phyloP scores from a whole-genome alignment of 2,113 vertebrate genomes.

The Struthio camelus region DNA sequence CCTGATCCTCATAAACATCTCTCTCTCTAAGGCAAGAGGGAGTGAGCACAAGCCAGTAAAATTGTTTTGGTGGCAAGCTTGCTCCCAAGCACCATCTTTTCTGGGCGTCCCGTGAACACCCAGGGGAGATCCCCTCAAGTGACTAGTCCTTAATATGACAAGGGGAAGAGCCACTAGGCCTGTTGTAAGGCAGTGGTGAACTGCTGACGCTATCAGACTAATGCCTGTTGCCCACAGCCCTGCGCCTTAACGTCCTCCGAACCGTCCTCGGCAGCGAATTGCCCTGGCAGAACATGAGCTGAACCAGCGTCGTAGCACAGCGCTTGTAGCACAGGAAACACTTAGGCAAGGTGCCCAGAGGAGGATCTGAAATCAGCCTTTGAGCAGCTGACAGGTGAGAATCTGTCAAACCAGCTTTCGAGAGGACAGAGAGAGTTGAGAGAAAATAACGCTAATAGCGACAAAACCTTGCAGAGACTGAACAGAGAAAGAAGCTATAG shows the following conservation, averaged over 20 bases:
- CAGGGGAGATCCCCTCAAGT: not conserved
- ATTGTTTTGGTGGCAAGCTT: not conserved
- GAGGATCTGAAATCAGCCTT: constrained; percentile 32
- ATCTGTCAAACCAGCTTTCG: constrained; percentile 48
- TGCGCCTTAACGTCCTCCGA: not conserved
- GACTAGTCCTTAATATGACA: not conserved
- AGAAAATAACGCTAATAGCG: constrained; percentile 23
- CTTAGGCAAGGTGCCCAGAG: not conserved
- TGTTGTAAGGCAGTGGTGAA: not conserved
- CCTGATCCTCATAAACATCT: not conserved
- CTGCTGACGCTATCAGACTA: not conserved
- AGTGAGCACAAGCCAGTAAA: not conserved
- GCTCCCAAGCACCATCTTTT: not conserved
- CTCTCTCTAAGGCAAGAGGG: not conserved
- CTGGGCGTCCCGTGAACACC: not conserved
- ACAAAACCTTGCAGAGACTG: constrained; percentile 19
- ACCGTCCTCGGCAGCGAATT: not conserved
- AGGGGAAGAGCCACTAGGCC: not conserved
- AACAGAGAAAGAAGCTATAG: constrained; percentile 35
- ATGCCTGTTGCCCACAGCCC: not conserved
- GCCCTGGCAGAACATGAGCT: not conserved
- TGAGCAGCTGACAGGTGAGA: constrained; percentile 5
- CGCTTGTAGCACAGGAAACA: not conserved
- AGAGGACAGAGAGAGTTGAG: constrained; percentile 38
- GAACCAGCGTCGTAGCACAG: not conserved